Conservation (phyloP, 2,888 invertebrate species). For the Taphrorychus bicolor region DNA sequence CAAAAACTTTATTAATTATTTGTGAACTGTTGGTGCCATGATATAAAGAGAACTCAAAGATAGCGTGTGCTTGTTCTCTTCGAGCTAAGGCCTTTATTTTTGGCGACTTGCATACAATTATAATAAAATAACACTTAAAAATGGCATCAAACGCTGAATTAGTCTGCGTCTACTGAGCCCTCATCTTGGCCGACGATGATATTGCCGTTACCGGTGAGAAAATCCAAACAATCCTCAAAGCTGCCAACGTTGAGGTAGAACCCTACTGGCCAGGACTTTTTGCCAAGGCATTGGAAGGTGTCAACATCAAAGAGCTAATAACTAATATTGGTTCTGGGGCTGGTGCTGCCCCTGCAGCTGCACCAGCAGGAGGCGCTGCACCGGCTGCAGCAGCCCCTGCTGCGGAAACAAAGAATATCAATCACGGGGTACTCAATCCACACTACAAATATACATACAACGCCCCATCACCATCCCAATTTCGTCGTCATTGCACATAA, state of each 20-base stretch:
- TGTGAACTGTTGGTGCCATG: no score
- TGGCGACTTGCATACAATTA: constrained; percentile 86
- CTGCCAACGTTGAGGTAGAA: constrained; percentile 95
- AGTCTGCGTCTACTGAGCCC: constrained; percentile 97
- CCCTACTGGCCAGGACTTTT: constrained; percentile 99
- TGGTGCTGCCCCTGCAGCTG: constrained; percentile 83
- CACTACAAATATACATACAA: no score
- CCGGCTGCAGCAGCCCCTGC: constrained; percentile 71
- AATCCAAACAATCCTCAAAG: constrained; percentile 95
- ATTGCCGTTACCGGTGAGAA: constrained; percentile 98
- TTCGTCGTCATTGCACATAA: no score
- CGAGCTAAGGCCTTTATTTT: constrained; percentile 84
- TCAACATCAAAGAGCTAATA: constrained; percentile 92
- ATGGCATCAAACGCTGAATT: constrained; percentile 93
- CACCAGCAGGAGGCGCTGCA: constrained; percentile 71
- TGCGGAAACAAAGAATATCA: constrained; percentile 83
- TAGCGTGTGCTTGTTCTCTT: constrained; percentile 89
- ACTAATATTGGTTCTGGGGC: constrained; percentile 93
- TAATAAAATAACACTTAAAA: constrained; percentile 54
- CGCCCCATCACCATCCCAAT: no score
- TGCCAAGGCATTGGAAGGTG: constrained; percentile 94
- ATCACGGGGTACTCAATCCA: no score
- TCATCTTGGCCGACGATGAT: constrained; percentile 95
- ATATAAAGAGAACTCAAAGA: no score
- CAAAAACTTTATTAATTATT: no score